Base-by-base conservation (phyloP, 1,140 invertebrate genomes). In the Diuraphis noxia region DNA sequence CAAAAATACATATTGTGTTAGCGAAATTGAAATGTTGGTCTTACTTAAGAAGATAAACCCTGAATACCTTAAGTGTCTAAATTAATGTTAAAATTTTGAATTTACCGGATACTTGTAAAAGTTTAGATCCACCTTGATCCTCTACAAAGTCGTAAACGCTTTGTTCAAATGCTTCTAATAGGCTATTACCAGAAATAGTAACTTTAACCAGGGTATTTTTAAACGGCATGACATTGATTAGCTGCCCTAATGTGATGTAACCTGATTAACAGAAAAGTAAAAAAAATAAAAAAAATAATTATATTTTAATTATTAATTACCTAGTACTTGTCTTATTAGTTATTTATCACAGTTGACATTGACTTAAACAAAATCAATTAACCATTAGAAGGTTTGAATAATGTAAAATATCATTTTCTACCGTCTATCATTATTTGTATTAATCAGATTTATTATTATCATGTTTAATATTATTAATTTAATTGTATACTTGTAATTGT, bases 201-300 rank as follows among this genome's bases (percentile, higher is more conserved):
- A 95, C 93, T 72, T 95, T 93, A 63, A 95, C 93, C 0, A 95
- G 92, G 6, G 93, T 93, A 92, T 95, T 96, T 25, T 94, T 93
- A 92, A 96, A 96, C 0, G 96, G 96, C 40, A 95, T 92, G 0
- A 95, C 94, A 1, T 94, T 93, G n/a, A 95, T 92, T 0, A 96
- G 92, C 92, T 96, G 95, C 56, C 94, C 94, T 91, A 94, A 93
- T 0, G 94, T 95, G 9, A 96, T 94, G 92, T 94, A 93, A 19
- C 95, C 95, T 94, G 92, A 10, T 93, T 93, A 88, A 84, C 85
- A 92, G 91, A 56, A 63, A 56, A 63, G 46, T 0, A 49, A 49
- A 19, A 49, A 56, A 52, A 25, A 52, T 23, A 25, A 8, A 52
- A 25, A 25, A 25, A 25, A 52, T 23, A 52, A 52, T 52, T 52